phyloP scores from a whole-genome alignment of 2,113 vertebrate species.

The Microcebus tavaratra region DNA sequence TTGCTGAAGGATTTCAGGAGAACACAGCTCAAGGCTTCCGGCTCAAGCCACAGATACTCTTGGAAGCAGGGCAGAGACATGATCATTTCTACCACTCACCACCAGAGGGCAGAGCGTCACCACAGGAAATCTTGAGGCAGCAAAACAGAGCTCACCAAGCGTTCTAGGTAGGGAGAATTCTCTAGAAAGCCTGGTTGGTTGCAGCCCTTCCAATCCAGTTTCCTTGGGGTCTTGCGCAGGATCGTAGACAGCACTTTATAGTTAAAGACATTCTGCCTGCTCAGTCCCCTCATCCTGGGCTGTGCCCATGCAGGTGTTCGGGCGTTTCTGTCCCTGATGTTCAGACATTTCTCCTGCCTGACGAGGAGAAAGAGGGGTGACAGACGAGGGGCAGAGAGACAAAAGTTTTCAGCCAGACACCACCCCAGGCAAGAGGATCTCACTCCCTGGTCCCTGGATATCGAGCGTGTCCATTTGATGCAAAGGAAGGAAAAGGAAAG shows the following conservation, averaged over 20 bases:
- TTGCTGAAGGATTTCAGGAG: not conserved
- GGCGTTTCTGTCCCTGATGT: not conserved
- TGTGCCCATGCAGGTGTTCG: not conserved
- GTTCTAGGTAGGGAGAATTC: not conserved
- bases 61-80: no score
- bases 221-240: not conserved
- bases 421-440: not conserved
- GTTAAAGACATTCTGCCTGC: not conserved
- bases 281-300: not conserved
- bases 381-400: no score
- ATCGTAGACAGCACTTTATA: not conserved
- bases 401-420: not conserved
- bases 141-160: accelerated
- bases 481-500: not conserved
- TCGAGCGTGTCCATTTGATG: not conserved
- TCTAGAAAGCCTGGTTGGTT: not conserved
- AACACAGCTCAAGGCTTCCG: not conserved
- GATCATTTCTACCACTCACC: not conserved
- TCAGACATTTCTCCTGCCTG: not conserved
- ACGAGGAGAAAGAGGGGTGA: not conserved
- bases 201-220: not conserved
- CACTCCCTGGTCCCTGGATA: not conserved
- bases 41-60: not conserved
- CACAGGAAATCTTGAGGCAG: not conserved
- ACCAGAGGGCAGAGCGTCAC: constrained; percentile 63